These are phyloP conservation scores for Drosophila azteca DNA, from an alignment of 1,140 invertebrate genomes.

Conservation along the genomic window DNA sequence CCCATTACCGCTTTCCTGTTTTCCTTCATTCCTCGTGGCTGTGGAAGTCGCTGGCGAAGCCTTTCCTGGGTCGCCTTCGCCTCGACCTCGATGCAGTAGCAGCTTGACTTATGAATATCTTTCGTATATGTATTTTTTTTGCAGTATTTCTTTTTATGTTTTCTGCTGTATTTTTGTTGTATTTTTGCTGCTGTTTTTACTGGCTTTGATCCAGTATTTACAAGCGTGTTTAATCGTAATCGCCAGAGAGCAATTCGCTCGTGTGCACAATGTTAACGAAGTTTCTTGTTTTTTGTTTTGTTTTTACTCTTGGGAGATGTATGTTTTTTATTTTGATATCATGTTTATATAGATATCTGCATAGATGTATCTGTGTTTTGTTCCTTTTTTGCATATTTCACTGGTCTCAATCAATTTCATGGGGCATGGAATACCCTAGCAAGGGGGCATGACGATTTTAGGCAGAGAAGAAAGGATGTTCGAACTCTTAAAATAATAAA, in stretches of 20 bases:
- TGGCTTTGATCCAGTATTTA: slow-evolving; percentile 64
- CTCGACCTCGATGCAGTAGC: slow-evolving; percentile 54
- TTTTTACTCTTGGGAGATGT: slow-evolving; percentile 21
- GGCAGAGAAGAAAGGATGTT: too few species aligned
- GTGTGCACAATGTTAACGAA: slow-evolving; percentile 48
- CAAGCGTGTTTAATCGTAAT: slow-evolving; percentile 79
- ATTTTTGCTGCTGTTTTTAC: slow-evolving; percentile 10
- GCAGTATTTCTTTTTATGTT: slow-evolving; percentile 22
- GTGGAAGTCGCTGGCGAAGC: slow-evolving; percentile 14
- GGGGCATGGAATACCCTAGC: slow-evolving; percentile 16
- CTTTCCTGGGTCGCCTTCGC: slow-evolving; percentile 63
- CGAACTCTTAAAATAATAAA: too few species aligned
- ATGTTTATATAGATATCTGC: slow-evolving; percentile 7
- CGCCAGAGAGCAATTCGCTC: slow-evolving; percentile 46
- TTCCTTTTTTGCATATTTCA: slow-evolving; percentile 45
- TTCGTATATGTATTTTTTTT: slow-evolving; percentile 26
- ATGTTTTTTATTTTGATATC: slow-evolving; percentile 5
- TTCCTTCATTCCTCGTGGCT: slow-evolving; percentile 17
- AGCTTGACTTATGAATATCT: slow-evolving; percentile 41
- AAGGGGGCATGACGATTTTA: too few species aligned
- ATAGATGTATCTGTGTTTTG: slow-evolving; percentile 3
- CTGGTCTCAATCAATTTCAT: slow-evolving; percentile 66
- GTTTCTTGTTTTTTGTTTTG: not conserved
- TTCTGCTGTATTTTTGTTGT: slow-evolving; percentile 4
- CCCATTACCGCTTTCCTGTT: slow-evolving; percentile 13